Percentiles rank a stretch among this genome's conserved stretches.
Evolutionary conservation across 2,113 vertebrate genomes (phyloP).

Genomic region (Tyto alba): DNA sequence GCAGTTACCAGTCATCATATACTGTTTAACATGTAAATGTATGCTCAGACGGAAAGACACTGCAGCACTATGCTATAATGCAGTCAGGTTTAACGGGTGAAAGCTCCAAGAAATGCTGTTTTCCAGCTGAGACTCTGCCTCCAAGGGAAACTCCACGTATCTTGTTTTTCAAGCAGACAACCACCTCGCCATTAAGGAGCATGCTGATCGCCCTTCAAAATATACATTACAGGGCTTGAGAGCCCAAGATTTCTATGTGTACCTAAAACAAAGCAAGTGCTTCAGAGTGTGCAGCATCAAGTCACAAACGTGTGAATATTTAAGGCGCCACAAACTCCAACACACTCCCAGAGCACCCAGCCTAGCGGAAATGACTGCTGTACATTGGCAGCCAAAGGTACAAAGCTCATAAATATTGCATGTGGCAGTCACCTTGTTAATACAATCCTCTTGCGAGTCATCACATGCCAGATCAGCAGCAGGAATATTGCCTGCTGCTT

Average conservation of each 20-base stretch:
- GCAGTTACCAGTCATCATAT: background rate
- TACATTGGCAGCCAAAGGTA: background rate
- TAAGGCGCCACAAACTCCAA: background rate
- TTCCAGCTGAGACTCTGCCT: background rate
- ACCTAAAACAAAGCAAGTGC: background rate
- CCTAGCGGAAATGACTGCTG: background rate
- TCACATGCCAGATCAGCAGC: background rate
- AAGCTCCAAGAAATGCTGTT: background rate
- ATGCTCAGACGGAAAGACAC: background rate
- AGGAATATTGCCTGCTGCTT: background rate
- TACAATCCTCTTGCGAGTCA: background rate
- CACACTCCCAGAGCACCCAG: background rate
- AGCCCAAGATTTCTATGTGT: background rate
- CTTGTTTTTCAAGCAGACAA: background rate
- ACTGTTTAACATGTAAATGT: conserved; percentile 12
- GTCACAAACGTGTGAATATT: background rate
- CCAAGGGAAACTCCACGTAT: background rate
- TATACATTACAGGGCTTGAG: fast-evolving
- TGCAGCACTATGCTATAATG: background rate
- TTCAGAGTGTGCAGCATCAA: background rate
- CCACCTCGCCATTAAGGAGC: background rate
- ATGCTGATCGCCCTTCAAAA: background rate
- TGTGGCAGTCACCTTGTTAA: background rate
- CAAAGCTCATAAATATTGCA: background rate
- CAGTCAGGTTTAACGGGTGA: background rate